Evolutionary conservation across 2,888 invertebrate genomes (phyloP).

Genomic region (Aphodius sticticus): DNA sequence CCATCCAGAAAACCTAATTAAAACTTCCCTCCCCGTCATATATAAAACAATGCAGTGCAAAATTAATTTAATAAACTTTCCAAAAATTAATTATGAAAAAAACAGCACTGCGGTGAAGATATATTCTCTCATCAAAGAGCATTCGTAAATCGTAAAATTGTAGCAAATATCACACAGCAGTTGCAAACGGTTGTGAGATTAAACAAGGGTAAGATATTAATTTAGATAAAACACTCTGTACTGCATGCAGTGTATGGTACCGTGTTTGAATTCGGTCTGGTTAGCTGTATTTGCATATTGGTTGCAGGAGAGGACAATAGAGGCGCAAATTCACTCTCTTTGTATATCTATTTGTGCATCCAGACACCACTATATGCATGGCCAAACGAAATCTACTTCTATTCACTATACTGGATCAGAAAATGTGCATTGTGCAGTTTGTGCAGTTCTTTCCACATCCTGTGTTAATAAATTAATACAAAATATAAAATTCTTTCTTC

Average conservation of each 20-base stretch:
- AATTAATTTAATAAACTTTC: not conserved
- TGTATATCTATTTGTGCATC: constrained; percentile 7
- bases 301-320: not conserved
- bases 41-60: not conserved
- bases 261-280: not conserved
- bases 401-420: not conserved
- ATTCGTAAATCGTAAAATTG: not conserved
- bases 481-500: not conserved
- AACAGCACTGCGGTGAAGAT: not conserved
- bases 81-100: not conserved
- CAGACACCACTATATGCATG: not conserved
- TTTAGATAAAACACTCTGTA: constrained; percentile 11
- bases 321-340: not conserved
- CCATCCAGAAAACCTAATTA: not conserved
- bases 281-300: not conserved
- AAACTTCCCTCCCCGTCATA: not conserved
- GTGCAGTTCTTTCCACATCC: not conserved
- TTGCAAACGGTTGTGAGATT: not conserved
- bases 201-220: constrained; percentile 14
- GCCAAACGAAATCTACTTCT: not conserved
- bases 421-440: not conserved
- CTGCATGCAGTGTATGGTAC: not conserved
- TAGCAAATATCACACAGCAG: not conserved
- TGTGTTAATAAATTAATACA: not conserved
- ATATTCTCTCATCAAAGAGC: not conserved